Base-by-base conservation (phyloP, 2,797 vertebrate genomes). In the Falco naumanni region DNA sequence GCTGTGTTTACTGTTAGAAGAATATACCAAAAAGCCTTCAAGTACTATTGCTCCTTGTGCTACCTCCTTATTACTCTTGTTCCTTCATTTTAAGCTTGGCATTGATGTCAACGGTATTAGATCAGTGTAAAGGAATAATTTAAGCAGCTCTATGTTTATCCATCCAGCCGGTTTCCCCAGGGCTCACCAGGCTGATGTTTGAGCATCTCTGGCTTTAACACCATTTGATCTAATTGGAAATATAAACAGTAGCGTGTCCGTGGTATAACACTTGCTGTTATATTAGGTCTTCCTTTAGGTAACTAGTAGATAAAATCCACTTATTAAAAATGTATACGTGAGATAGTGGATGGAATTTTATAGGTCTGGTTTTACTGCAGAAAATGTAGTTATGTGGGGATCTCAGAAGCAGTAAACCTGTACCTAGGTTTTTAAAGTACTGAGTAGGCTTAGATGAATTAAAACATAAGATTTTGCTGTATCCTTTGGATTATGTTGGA, bases 301-400 rank as follows among this genome's bases (percentile, higher is more conserved):
- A 93, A 45, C 79, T 25, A 77, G 63, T 72, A 50, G 8, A 94
- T 96, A 96, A 97, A 95, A 92, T 41, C 34, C 77, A 60, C 70
- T 47, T 89, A 84, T 92, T 96, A 92, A 80, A 81, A 69, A 74
- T 2, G 47, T 65, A 56, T 77, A 75, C 5, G 3, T 47, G 87
- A 81, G 66, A 68, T 24, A 85, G 65, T 41, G 51, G 66, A 69
- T 90, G 45, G 94, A 78, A 92, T 94, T 95, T 96, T 95, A 97
- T 95, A 88, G 86, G 47, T 90, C 47, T 57, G 76, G 16, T 70
- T 97, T 97, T 97, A 85, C 54, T 95, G 65, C 72, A 65, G 92
- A 72, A 93, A 91, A 59, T 19, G 61, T 18, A 70, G 89, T 93
- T 97, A 94, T 87, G 76, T 91, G 41, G 80, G 41, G 56, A 87